phyloP scores from a whole-genome alignment of 2,888 invertebrate species.

The Drosophila meridionalis region DNA sequence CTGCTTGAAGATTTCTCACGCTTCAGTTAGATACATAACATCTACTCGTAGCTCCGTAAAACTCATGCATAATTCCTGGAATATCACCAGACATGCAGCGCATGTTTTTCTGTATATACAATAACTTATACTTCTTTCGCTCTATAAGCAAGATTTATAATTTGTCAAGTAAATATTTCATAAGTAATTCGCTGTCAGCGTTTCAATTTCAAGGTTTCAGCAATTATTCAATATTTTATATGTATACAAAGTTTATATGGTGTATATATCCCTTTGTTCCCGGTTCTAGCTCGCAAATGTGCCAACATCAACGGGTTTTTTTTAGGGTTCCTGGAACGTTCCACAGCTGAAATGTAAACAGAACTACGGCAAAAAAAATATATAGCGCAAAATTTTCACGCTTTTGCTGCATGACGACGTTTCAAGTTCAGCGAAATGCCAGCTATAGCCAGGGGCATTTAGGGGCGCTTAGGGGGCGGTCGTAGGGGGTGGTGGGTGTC shows the following conservation, averaged over 20 bases:
- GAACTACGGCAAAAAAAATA: slow-evolving; percentile 17
- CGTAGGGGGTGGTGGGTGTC: not conserved
- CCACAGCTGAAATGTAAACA: slow-evolving; percentile 40
- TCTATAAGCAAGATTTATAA: slow-evolving; percentile 26
- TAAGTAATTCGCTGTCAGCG: slow-evolving; percentile 57
- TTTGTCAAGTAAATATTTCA: slow-evolving; percentile 26
- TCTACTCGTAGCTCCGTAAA: slow-evolving; percentile 15
- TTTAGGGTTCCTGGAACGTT: slow-evolving; percentile 52
- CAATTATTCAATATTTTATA: slow-evolving; percentile 57
- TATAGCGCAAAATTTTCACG: slow-evolving; percentile 56
- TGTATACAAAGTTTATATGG: not conserved
- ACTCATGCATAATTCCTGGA: slow-evolving; percentile 40
- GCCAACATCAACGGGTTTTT: slow-evolving; percentile 60
- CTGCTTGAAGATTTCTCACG: slow-evolving; percentile 57
- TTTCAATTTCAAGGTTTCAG: slow-evolving; percentile 69
- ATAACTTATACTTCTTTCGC: slow-evolving; percentile 2
- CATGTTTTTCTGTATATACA: slow-evolving; percentile 13
- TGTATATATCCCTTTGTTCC: not conserved
- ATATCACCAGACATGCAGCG: slow-evolving; percentile 42
- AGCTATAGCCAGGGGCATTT: not conserved
- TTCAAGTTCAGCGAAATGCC: slow-evolving; percentile 71
- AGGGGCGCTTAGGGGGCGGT: not conserved
- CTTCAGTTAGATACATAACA: slow-evolving; percentile 33
- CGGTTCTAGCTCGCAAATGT: slow-evolving; percentile 38
- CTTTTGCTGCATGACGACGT: slow-evolving; percentile 66